These are phyloP conservation scores for Pristionchus fissidentatus DNA, from an alignment of 2,888 invertebrate genomes.

Conservation along the genomic window DNA sequence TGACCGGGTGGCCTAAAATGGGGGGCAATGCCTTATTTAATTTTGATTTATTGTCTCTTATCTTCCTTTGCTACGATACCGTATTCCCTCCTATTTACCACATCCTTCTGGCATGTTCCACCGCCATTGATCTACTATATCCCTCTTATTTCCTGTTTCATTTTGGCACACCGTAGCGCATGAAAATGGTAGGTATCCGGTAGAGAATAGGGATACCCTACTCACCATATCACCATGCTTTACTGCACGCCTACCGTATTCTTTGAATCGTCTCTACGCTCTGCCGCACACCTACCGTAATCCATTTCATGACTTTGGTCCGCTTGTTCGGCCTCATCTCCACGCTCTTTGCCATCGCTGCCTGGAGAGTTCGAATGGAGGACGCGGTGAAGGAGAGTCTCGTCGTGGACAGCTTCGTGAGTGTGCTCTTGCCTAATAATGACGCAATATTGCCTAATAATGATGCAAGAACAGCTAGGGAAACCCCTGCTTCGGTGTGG, in stretches of 20 bases:
- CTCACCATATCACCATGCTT: too few relatives aligned
- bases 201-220: background rate
- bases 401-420: background rate
- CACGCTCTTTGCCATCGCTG: background rate
- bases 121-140: background rate
- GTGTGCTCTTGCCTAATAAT: background rate
- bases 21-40: too few relatives aligned
- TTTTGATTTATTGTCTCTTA: too few relatives aligned
- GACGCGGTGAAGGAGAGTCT: background rate
- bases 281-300: background rate
- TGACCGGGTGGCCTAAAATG: too few relatives aligned
- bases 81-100: background rate
- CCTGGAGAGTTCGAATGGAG: background rate
- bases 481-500: too few relatives aligned
- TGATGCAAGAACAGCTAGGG: too few relatives aligned
- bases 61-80: background rate
- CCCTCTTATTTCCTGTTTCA: too few relatives aligned
- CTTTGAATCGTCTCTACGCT: background rate
- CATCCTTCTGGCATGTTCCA: background rate
- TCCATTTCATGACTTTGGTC: background rate
- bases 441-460: too few relatives aligned
- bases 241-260: background rate
- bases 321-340: conserved; percentile 29
- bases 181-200: background rate
- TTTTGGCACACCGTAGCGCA: too few relatives aligned